These are phyloP conservation scores for Botia almorhae DNA, from an alignment of 2,797 vertebrate species.

Conservation along the genomic window DNA sequence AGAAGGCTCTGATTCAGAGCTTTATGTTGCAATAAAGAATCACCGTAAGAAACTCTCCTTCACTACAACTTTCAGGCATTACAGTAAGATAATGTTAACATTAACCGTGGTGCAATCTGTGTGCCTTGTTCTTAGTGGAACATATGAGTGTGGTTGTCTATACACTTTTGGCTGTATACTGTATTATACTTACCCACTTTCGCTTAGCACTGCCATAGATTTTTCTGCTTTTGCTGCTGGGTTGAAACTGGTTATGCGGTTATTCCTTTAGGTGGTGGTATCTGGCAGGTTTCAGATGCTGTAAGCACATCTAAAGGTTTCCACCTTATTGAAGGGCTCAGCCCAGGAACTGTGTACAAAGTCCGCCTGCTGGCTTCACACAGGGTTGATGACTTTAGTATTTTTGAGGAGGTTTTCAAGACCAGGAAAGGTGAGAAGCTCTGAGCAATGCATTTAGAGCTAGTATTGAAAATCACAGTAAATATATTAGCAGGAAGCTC, in stretches of 20 bases:
- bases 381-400: constrained; percentile 89
- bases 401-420: constrained; percentile 95
- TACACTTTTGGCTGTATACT: background rate
- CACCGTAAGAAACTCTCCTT: constrained; percentile 76
- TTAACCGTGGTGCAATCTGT: background rate
- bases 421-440: constrained; percentile 89
- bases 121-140: background rate
- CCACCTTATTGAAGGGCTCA: constrained; percentile 86
- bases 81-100: background rate
- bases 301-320: constrained; percentile 87
- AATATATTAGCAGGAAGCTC: background rate
- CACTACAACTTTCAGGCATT: background rate
- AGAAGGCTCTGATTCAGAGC: constrained; percentile 72
- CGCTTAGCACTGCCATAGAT: background rate
- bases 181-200: background rate
- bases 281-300: constrained; percentile 85
- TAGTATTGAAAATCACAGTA: background rate
- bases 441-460: background rate
- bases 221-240: constrained; percentile 14
- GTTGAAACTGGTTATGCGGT: constrained; percentile 65
- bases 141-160: background rate
- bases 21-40: constrained; percentile 82
- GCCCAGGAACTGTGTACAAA: constrained; percentile 85
- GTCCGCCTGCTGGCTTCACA: constrained; percentile 89
- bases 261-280: constrained; percentile 84